Conservation (phyloP, 2,888 invertebrate species). For the Amiota minor region DNA sequence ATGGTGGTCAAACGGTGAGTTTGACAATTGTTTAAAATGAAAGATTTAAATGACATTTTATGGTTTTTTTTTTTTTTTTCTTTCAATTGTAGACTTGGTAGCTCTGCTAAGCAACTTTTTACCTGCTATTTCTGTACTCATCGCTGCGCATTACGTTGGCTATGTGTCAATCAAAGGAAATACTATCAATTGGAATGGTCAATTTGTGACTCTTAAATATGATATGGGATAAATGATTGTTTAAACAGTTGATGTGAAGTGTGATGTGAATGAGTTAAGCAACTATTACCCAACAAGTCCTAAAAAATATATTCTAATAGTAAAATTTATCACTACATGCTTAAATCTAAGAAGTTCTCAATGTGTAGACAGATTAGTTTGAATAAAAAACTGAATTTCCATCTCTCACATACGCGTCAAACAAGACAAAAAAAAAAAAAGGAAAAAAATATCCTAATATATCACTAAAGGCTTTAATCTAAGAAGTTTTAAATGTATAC, state of each 20-base stretch:
- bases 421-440: no score
- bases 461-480: no score
- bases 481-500: no score
- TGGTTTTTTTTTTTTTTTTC: neutral
- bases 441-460: no score
- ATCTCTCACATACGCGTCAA: no score
- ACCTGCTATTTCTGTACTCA: constrained; percentile 71
- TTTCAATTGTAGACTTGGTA: constrained; percentile 59
- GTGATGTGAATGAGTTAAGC: neutral
- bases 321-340: no score
- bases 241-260: neutral
- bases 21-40: neutral
- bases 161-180: constrained; percentile 61
- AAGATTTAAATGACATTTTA: neutral
- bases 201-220: constrained; percentile 57
- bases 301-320: no score
- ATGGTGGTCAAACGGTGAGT: constrained; percentile 71
- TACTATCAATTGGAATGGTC: constrained; percentile 70
- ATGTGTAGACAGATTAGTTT: no score
- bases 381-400: no score
- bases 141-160: constrained; percentile 68
- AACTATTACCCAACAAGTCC: no score
- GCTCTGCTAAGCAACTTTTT: constrained; percentile 70
- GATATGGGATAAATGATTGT: neutral
- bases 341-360: no score